Conservation (phyloP, 2,113 vertebrate species). For the Polypterus senegalus region DNA sequence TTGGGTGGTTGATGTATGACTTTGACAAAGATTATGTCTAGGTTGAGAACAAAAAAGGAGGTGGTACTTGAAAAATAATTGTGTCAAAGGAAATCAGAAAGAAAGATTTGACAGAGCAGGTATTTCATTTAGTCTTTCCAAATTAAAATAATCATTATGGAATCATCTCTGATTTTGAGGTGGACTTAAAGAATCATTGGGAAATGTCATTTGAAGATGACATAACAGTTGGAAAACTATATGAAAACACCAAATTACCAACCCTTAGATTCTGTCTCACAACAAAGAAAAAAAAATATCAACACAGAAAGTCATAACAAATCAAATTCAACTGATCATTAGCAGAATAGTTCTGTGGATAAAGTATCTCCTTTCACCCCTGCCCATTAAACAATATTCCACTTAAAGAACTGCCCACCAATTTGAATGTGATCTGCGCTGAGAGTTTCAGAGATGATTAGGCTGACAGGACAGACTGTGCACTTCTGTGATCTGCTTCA, state of each 20-base stretch:
- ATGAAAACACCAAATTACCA: neutral
- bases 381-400: neutral
- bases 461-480: too few species aligned
- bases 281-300: neutral
- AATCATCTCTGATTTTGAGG: neutral
- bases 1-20: slow-evolving; percentile 4
- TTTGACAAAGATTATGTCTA: neutral
- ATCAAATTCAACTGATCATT: neutral
- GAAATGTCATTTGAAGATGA: slow-evolving; percentile 6
- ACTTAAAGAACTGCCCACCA: neutral
- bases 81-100: neutral
- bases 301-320: neutral
- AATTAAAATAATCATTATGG: neutral
- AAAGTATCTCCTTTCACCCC: neutral
- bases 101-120: slow-evolving; percentile 1
- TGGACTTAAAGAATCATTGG: slow-evolving; percentile 7
- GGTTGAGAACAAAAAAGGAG: neutral
- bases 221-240: slow-evolving; percentile 1
- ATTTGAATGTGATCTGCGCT: slow-evolving; percentile 3
- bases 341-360: neutral
- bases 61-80: neutral
- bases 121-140: neutral
- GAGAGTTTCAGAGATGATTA: slow-evolving; percentile 4
- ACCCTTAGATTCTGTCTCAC: slow-evolving; percentile 9
- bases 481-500: neutral